A percentile compares a stretch with the other conserved stretches of the same genome.
Evolutionary conservation across 2,113 vertebrate genomes (phyloP).

Genomic region (Alouatta palliata): DNA sequence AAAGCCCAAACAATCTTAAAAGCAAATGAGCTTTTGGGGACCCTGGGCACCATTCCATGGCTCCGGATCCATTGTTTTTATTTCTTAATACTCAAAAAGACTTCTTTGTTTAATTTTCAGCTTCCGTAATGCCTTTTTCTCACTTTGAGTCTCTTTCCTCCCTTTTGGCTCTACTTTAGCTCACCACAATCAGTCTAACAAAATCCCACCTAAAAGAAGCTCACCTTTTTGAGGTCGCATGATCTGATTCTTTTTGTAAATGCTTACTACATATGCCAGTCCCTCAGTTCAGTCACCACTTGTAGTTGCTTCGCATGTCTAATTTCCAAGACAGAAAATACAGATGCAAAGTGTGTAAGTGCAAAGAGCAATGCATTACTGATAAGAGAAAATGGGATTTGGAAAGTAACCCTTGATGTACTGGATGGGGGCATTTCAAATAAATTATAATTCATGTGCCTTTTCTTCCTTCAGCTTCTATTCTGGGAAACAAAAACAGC

Average conservation of each 20-base stretch:
- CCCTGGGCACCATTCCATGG: constrained; percentile 65
- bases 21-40: constrained; percentile 73
- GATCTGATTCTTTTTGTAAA: constrained; percentile 28
- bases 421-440: not conserved
- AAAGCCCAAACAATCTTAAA: constrained; percentile 73
- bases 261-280: not conserved
- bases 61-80: constrained; percentile 65
- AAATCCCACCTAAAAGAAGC: constrained; percentile 39
- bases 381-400: not conserved
- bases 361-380: not conserved
- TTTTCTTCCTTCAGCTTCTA: not conserved
- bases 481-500: not conserved
- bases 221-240: not conserved
- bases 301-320: not conserved
- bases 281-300: not conserved
- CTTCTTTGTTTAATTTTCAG: constrained; percentile 70
- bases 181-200: not conserved
- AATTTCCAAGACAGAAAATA: constrained; percentile 44
- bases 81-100: constrained; percentile 69
- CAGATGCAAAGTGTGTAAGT: not conserved
- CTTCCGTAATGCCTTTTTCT: constrained; percentile 53
- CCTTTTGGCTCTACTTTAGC: not conserved
- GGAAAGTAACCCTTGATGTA: not conserved
- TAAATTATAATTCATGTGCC: not conserved
- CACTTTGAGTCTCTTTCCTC: constrained; percentile 44